A percentile compares a stretch with the other conserved stretches of the same genome.
Conservation (phyloP, 2,797 vertebrate species). For the Ctenopoma kingsleyae region DNA sequence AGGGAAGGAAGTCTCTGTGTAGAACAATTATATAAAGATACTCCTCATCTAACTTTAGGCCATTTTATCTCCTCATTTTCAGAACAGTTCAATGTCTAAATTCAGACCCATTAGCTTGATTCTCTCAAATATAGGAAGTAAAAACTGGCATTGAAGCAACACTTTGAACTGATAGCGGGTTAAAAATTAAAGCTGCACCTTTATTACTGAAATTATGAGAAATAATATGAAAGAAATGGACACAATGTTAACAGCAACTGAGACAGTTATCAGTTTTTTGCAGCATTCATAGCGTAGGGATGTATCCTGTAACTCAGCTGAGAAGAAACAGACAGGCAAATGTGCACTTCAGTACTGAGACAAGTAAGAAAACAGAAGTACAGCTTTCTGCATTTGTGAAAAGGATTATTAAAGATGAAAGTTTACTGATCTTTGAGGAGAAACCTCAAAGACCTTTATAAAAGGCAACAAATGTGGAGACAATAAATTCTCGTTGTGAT, state of each 20-base stretch:
- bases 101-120: slow-evolving; percentile 5
- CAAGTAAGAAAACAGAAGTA: neutral
- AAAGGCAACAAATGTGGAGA: too few relatives aligned
- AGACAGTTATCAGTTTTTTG: neutral
- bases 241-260: neutral
- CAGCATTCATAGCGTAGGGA: too few relatives aligned
- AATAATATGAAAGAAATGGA: neutral
- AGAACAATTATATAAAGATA: slow-evolving; percentile 27
- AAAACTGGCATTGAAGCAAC: neutral
- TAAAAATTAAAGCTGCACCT: neutral
- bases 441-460: too few relatives aligned
- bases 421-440: too few relatives aligned
- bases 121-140: neutral
- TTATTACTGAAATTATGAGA: neutral
- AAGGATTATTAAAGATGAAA: neutral
- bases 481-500: too few relatives aligned
- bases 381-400: neutral
- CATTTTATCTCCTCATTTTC: slow-evolving; percentile 11
- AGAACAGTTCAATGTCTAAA: slow-evolving; percentile 32
- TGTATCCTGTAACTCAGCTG: neutral
- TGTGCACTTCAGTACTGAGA: too few relatives aligned
- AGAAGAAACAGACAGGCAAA: neutral
- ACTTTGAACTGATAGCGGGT: neutral
- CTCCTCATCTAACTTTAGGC: neutral
- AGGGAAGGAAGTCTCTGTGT: slow-evolving; percentile 29